phyloP scores from a whole-genome alignment of 1,140 invertebrate genomes.

The Nebria ingens region DNA sequence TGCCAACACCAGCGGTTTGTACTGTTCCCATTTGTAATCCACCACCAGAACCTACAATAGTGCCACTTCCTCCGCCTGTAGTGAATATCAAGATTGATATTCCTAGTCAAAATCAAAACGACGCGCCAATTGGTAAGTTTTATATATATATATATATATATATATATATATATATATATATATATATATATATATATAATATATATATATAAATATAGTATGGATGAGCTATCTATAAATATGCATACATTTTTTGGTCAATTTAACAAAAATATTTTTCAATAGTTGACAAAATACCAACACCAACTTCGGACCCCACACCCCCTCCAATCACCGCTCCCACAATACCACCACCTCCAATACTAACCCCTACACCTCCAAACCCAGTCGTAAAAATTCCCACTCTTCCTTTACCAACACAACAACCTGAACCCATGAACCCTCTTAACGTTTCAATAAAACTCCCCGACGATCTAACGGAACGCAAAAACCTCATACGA shows the following conservation, averaged over 20 bases:
- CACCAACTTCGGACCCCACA: slow-evolving; percentile 15
- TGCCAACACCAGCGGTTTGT: neutral
- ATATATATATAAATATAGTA: too few species aligned
- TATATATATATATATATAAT: neutral
- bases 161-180: neutral
- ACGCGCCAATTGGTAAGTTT: neutral
- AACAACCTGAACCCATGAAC: slow-evolving; percentile 17
- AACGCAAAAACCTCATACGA: slow-evolving; percentile 32
- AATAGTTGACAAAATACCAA: slow-evolving; percentile 27
- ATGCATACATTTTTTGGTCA: too few species aligned
- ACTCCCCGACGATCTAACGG: slow-evolving; percentile 31
- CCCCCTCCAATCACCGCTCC: slow-evolving; percentile 15
- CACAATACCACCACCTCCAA: slow-evolving; percentile 10
- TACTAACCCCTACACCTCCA: slow-evolving; percentile 18
- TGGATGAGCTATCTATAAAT: too few species aligned
- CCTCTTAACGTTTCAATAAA: slow-evolving; percentile 32
- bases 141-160: neutral
- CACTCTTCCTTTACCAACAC: slow-evolving; percentile 28
- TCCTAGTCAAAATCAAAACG: neutral
- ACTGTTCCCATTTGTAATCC: slow-evolving; percentile 20
- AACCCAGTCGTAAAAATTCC: slow-evolving; percentile 19
- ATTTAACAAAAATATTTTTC: slow-evolving; percentile 32
- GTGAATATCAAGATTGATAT: slow-evolving; percentile 17
- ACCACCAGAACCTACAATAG: slow-evolving; percentile 28
- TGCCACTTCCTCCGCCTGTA: too few species aligned